Conservation (phyloP, 2,113 vertebrate genomes). For the Ondatra zibethicus region DNA sequence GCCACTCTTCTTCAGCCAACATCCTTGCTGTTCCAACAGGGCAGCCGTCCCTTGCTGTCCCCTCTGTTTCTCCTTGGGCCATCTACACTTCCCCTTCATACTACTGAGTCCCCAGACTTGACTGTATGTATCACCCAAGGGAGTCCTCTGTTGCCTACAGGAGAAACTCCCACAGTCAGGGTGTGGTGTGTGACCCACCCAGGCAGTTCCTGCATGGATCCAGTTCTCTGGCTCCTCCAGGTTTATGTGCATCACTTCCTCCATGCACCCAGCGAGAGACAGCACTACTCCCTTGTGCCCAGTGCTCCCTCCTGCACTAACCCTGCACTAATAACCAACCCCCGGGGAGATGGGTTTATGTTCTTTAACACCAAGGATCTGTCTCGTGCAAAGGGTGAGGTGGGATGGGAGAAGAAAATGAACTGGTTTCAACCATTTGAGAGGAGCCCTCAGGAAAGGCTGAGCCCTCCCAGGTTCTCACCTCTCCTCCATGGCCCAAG, state of each 20-base stretch:
- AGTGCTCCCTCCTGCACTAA: slow-evolving; percentile 37
- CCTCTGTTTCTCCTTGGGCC: not conserved
- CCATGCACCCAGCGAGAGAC: not conserved
- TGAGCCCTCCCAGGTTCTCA: not conserved
- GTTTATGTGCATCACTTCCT: not conserved
- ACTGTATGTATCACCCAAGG: not conserved
- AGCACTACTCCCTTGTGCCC: not conserved
- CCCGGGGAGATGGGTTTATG: not conserved
- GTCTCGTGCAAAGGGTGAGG: not conserved
- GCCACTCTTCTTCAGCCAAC: not conserved
- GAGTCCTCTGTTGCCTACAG: not conserved
- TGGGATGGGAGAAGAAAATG: not conserved
- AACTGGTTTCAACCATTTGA: not conserved
- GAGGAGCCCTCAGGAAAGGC: not conserved
- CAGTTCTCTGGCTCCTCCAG: not conserved
- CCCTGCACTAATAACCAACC: slow-evolving; percentile 27
- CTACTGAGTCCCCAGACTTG: not conserved
- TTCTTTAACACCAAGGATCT: not conserved
- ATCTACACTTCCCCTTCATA: not conserved
- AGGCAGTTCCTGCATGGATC: not conserved
- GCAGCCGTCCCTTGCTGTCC: not conserved
- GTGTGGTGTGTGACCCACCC: not conserved
- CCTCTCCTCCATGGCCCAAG: not conserved
- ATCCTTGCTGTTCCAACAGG: not conserved
- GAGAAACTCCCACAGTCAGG: not conserved